A percentile compares a stretch with the other conserved stretches of the same genome.
These are phyloP conservation scores for Turnix velox DNA, from an alignment of 2,113 vertebrate genomes.

Conservation along the genomic window DNA sequence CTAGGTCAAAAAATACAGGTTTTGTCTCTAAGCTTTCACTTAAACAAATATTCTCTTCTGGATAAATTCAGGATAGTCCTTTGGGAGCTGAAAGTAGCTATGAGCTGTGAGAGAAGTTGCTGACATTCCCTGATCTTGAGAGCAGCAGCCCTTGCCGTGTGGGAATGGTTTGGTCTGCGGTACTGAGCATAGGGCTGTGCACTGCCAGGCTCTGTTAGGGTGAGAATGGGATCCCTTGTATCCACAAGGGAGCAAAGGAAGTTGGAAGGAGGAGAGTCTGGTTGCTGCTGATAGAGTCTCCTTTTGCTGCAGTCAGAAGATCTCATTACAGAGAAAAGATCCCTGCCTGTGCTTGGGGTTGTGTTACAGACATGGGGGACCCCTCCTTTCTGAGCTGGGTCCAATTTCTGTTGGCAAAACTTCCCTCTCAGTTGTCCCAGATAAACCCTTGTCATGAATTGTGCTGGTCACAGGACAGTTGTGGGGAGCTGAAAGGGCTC, in stretches of 20 bases:
- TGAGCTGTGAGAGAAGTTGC: not conserved
- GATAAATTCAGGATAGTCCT: not conserved
- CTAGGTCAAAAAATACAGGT: not conserved
- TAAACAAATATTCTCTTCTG: not conserved
- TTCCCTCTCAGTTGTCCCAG: not conserved
- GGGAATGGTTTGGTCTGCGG: not conserved
- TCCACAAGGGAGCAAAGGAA: not conserved
- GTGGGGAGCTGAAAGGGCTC: not conserved
- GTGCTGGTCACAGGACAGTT: not conserved
- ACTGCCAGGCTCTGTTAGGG: not conserved
- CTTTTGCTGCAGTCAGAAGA: not conserved
- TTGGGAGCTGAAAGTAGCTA: not conserved
- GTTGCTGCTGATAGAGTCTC: not conserved
- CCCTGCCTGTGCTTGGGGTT: not conserved
- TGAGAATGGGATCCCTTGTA: not conserved
- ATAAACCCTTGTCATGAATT: not conserved
- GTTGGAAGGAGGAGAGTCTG: not conserved
- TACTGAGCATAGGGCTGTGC: not conserved
- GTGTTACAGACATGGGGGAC: not conserved
- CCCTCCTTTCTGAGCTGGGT: not conserved
- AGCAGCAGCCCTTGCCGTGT: not conserved
- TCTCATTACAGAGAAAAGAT: constrained; percentile 6
- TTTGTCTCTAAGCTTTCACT: not conserved
- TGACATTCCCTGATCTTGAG: not conserved
- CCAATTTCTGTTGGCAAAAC: not conserved